Percentiles rank a stretch among this genome's conserved stretches.
Evolutionary conservation across 2,888 invertebrate species (phyloP).

Genomic region (Tuta absoluta): DNA sequence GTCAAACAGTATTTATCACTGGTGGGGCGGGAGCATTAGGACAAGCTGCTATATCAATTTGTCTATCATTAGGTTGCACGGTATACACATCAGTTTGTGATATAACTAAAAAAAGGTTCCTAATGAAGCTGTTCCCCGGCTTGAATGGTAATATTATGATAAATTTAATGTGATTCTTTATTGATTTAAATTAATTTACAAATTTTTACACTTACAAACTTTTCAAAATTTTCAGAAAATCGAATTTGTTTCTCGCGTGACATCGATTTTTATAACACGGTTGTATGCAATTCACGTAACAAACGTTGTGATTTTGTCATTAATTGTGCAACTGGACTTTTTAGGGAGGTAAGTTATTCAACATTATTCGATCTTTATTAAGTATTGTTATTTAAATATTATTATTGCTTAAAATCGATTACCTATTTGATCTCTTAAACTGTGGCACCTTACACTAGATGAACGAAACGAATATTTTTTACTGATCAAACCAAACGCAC

Average conservation of each 20-base stretch:
- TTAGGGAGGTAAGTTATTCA: background rate
- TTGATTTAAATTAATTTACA: background rate
- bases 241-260: background rate
- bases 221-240: background rate
- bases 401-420: background rate
- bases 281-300: background rate
- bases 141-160: conserved; percentile 45
- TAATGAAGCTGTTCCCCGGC: conserved; percentile 50
- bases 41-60: conserved; percentile 39
- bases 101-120: conserved; percentile 45
- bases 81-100: conserved; percentile 53
- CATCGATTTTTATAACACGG: background rate
- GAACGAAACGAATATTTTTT: too few relatives aligned
- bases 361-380: background rate
- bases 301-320: background rate
- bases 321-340: background rate
- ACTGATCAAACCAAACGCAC: too few relatives aligned
- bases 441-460: too few relatives aligned
- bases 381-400: background rate
- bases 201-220: background rate
- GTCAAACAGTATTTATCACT: background rate
- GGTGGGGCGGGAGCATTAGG: conserved; percentile 18
- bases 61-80: conserved; percentile 45
- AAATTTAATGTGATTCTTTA: background rate
- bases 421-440: too few relatives aligned